Conservation (phyloP, 2,797 vertebrate genomes). For the Moxostoma hubbsi region DNA sequence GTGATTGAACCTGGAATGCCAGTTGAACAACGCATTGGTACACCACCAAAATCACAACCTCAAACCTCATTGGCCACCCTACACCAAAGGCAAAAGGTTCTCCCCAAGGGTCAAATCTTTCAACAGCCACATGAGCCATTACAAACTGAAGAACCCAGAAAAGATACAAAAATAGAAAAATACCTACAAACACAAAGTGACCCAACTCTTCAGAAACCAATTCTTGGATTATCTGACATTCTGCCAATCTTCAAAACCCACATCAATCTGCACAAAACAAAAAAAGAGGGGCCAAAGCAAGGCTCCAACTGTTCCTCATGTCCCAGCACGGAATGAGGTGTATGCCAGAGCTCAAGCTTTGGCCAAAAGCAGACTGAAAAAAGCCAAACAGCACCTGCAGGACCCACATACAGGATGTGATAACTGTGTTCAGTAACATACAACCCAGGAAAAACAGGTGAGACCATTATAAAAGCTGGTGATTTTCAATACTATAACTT, state of each 20-base stretch:
- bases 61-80: slow-evolving; percentile 22
- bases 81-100: background rate
- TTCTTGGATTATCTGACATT: slow-evolving; percentile 5
- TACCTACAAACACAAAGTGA: background rate
- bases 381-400: slow-evolving; percentile 78
- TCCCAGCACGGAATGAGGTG: slow-evolving; percentile 64
- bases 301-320: slow-evolving; percentile 22
- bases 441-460: slow-evolving; percentile 84
- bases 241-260: slow-evolving; percentile 12
- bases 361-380: slow-evolving; percentile 79
- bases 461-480: background rate
- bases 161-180: no score
- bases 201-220: background rate
- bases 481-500: no score
- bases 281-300: slow-evolving; percentile 8
- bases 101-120: slow-evolving; percentile 1
- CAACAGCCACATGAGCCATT: background rate
- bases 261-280: background rate
- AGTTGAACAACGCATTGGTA: background rate
- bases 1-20: background rate
- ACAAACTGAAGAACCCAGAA: background rate
- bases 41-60: background rate
- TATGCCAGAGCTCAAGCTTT: slow-evolving; percentile 66
- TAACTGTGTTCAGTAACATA: slow-evolving; percentile 75
- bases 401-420: slow-evolving; percentile 78